Conservation (phyloP, 2,888 invertebrate genomes). For the Ormyrus thymus region DNA sequence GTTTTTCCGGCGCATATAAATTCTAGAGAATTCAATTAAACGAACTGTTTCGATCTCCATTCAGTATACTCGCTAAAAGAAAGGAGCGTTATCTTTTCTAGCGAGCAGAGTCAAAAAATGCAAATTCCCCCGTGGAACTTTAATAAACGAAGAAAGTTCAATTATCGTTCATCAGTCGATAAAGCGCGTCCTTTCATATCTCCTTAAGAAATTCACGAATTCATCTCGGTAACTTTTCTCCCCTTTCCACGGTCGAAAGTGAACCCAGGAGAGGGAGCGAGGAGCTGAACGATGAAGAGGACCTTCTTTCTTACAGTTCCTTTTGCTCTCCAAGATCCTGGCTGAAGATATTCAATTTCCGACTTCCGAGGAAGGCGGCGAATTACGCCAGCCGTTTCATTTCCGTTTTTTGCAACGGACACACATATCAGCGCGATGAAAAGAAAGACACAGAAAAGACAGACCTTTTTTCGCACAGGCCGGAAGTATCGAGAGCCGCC, state of each 20-base stretch:
- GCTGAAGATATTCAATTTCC: slow-evolving; percentile 48
- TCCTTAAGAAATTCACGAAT: slow-evolving; percentile 29
- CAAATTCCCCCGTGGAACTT: not conserved
- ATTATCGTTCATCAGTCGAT: slow-evolving; percentile 6
- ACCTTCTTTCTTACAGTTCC: too few species aligned
- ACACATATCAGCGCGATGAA: slow-evolving; percentile 41
- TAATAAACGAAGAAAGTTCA: slow-evolving; percentile 27
- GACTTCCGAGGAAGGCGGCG: slow-evolving; percentile 17
- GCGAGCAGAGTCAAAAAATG: too few species aligned
- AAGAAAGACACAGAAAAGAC: not conserved
- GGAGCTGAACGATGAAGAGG: not conserved
- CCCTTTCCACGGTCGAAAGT: not conserved
- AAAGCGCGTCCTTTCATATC: not conserved
- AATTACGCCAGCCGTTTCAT: slow-evolving; percentile 24
- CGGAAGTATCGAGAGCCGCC: slow-evolving; percentile 15
- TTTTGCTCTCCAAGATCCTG: not conserved
- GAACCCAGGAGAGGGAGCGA: not conserved
- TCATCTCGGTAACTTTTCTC: slow-evolving; percentile 21
- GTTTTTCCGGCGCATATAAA: not conserved
- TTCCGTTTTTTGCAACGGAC: slow-evolving; percentile 11
- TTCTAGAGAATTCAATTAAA: not conserved
- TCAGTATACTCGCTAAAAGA: too few species aligned
- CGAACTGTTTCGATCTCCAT: not conserved
- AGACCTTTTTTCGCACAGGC: not conserved
- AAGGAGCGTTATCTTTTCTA: too few species aligned